Conservation (phyloP, 1,140 invertebrate species). For the Drosophila pruinosa region DNA sequence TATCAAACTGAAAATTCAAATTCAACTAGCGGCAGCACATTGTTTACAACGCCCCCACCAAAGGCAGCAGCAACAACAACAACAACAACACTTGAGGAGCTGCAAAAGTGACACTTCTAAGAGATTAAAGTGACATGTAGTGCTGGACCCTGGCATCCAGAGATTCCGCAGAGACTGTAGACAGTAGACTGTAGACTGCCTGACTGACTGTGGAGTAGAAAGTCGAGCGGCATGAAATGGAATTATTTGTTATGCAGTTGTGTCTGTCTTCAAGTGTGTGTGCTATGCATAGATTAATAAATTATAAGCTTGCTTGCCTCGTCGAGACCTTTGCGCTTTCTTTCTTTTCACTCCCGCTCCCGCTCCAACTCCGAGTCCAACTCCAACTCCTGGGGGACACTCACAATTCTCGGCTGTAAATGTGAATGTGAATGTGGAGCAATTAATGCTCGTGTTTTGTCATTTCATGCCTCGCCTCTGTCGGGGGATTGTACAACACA, state of each 20-base stretch:
- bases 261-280: constrained; percentile 23
- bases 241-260: constrained; percentile 43
- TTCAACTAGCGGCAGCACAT: constrained; percentile 74
- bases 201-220: too few relatives aligned
- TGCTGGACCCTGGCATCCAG: constrained; percentile 36
- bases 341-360: constrained; percentile 64
- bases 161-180: constrained; percentile 20
- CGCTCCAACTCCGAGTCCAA: too few relatives aligned
- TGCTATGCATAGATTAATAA: constrained; percentile 78
- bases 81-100: constrained; percentile 72
- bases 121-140: constrained; percentile 81
- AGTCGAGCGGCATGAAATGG: constrained; percentile 53
- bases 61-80: constrained; percentile 32
- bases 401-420: constrained; percentile 31
- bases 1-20: constrained; percentile 81
- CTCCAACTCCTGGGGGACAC: constrained; percentile 58
- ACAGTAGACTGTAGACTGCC: constrained; percentile 42
- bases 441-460: constrained; percentile 79
- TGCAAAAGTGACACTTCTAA: constrained; percentile 79
- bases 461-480: constrained; percentile 68
- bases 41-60: constrained; percentile 66
- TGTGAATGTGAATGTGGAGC: constrained; percentile 75
- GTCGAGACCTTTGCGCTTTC: constrained; percentile 45
- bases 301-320: constrained; percentile 65
- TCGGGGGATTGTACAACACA: constrained; percentile 24